Conservation (phyloP, 2,888 invertebrate genomes). For the Drosophila bunnanda region DNA sequence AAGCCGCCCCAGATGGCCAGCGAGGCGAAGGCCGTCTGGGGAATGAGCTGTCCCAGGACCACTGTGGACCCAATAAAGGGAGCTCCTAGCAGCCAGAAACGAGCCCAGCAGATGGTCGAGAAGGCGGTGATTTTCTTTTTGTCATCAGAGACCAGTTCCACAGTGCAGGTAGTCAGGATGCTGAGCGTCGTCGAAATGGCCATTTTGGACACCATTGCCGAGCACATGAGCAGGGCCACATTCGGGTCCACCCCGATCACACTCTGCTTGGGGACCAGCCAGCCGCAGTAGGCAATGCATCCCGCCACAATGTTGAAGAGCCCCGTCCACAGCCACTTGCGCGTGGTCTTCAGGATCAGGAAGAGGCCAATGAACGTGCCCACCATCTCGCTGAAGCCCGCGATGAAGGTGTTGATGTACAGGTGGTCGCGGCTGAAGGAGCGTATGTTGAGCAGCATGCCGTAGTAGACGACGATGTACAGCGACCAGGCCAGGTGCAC, state of each 20-base stretch:
- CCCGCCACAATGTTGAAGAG: conserved; percentile 84
- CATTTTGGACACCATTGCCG: conserved; percentile 85
- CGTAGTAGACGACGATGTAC: conserved; percentile 85
- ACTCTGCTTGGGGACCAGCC: conserved; percentile 82
- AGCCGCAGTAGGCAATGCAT: conserved; percentile 82
- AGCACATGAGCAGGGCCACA: conserved; percentile 83
- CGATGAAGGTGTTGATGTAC: conserved; percentile 84
- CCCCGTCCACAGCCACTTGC: conserved; percentile 84
- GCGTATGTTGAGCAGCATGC: conserved; percentile 85
- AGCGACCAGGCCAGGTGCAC: conserved; percentile 84
- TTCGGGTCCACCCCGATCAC: conserved; percentile 78
- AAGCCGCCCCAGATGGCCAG: conserved; percentile 83
- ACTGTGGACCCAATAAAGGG: conserved; percentile 84
- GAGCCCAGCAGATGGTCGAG: conserved; percentile 85
- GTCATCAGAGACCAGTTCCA: conserved; percentile 83
- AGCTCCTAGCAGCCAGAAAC: conserved; percentile 84
- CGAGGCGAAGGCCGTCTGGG: conserved; percentile 84
- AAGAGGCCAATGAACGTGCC: conserved; percentile 84
- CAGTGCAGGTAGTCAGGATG: conserved; percentile 84
- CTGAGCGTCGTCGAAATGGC: conserved; percentile 84
- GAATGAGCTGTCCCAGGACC: conserved; percentile 83
- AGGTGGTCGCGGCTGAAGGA: conserved; percentile 85
- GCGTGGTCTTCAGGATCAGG: conserved; percentile 82
- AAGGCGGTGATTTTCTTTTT: conserved; percentile 83
- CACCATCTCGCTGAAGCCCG: conserved; percentile 84